Evolutionary conservation across 1,140 invertebrate genomes (phyloP).

Genomic region (Choristoneura fumiferana): DNA sequence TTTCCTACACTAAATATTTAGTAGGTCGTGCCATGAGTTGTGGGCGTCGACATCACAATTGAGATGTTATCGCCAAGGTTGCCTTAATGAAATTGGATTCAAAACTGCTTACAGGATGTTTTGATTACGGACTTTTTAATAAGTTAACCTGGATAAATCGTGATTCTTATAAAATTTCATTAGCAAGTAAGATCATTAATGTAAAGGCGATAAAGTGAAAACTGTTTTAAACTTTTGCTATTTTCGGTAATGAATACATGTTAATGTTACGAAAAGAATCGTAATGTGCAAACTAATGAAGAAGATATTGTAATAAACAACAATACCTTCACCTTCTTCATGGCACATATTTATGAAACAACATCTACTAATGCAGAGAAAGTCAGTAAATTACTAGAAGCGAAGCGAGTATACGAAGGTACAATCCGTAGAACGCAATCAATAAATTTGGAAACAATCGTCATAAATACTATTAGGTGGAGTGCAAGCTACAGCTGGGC

Average conservation of each 20-base stretch:
- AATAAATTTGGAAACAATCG: neutral
- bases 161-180: neutral
- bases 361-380: neutral
- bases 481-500: no score
- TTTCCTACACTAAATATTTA: slow-evolving; percentile 15
- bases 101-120: neutral
- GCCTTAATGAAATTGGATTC: slow-evolving; percentile 1
- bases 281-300: neutral
- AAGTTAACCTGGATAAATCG: neutral
- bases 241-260: neutral
- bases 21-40: slow-evolving; percentile 3
- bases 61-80: slow-evolving; percentile 5
- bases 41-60: slow-evolving; percentile 3
- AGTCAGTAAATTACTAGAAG: no score
- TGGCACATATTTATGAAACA: neutral
- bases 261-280: neutral
- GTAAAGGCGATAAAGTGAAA: neutral
- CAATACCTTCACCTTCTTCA: neutral
- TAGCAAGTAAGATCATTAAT: neutral
- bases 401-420: no score
- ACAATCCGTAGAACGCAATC: neutral
- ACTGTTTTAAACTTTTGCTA: neutral
- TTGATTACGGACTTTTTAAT: neutral
- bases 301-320: neutral
- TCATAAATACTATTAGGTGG: slow-evolving; percentile 6